phyloP scores from a whole-genome alignment of 2,797 vertebrate genomes.

The Tauraco hartlaubi region DNA sequence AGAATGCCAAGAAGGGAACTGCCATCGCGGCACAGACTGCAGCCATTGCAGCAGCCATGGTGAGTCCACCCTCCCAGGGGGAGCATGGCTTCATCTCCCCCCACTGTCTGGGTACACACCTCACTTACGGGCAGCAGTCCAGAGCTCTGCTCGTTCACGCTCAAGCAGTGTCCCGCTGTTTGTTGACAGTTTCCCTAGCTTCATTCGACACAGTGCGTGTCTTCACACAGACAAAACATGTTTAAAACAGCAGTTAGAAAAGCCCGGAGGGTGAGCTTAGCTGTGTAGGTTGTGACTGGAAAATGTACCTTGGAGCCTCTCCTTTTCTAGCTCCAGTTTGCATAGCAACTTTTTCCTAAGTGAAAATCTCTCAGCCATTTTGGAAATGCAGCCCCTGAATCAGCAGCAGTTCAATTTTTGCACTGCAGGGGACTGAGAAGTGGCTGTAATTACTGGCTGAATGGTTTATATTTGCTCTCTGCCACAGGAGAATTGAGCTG shows the following conservation, averaged over 20 bases:
- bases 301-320: neutral
- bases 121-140: neutral
- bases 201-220: too few species aligned
- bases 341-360: neutral
- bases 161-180: neutral
- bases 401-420: neutral
- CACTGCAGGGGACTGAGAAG: neutral
- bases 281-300: neutral
- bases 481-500: neutral
- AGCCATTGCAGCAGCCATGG: conserved; percentile 87
- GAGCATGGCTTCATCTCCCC: neutral
- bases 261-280: neutral
- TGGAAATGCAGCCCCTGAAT: neutral
- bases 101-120: fast-evolving
- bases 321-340: neutral
- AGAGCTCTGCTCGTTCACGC: neutral
- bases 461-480: neutral
- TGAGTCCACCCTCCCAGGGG: conserved; percentile 55
- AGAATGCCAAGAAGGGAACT: conserved; percentile 91
- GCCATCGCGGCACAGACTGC: conserved; percentile 91
- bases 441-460: neutral
- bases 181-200: neutral
- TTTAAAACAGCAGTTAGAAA: neutral
- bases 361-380: neutral
- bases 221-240: neutral